Conservation (phyloP, 2,888 invertebrate species). For the Hedychridium roseum region DNA sequence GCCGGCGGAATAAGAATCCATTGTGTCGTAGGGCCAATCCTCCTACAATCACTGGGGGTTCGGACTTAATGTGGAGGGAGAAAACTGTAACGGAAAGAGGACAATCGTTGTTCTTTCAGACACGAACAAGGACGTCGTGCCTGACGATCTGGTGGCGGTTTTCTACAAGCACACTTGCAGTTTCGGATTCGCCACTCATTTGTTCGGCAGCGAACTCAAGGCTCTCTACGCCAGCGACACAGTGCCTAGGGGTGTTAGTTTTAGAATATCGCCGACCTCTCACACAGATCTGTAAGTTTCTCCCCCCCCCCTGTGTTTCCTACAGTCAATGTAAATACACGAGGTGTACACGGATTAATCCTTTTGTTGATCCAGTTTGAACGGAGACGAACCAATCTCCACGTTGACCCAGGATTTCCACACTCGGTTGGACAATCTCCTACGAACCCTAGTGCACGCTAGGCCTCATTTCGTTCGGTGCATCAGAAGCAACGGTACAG, state of each 20-base stretch:
- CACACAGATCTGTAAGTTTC: slow-evolving; percentile 74
- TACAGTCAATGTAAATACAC: background rate
- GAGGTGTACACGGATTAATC: background rate
- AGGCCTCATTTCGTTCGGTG: slow-evolving; percentile 95
- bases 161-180: slow-evolving; percentile 93
- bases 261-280: slow-evolving; percentile 89
- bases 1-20: too few relatives aligned
- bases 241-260: slow-evolving; percentile 80
- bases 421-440: slow-evolving; percentile 88
- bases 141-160: slow-evolving; percentile 90
- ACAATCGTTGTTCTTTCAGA: too few relatives aligned
- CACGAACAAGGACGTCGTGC: slow-evolving; percentile 90
- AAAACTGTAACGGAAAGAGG: too few relatives aligned
- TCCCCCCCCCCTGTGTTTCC: background rate
- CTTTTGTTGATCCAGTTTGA: slow-evolving; percentile 66
- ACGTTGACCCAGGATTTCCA: slow-evolving; percentile 96
- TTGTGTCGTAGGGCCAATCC: too few relatives aligned
- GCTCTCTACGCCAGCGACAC: slow-evolving; percentile 78
- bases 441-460: slow-evolving; percentile 91
- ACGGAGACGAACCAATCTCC: slow-evolving; percentile 85
- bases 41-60: too few relatives aligned
- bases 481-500: slow-evolving; percentile 85
- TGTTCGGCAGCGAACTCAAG: slow-evolving; percentile 93
- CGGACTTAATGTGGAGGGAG: too few relatives aligned
- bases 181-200: slow-evolving; percentile 95